Base-by-base conservation (phyloP, 2,888 invertebrate species). In the Zaprionus bogoriensis region DNA sequence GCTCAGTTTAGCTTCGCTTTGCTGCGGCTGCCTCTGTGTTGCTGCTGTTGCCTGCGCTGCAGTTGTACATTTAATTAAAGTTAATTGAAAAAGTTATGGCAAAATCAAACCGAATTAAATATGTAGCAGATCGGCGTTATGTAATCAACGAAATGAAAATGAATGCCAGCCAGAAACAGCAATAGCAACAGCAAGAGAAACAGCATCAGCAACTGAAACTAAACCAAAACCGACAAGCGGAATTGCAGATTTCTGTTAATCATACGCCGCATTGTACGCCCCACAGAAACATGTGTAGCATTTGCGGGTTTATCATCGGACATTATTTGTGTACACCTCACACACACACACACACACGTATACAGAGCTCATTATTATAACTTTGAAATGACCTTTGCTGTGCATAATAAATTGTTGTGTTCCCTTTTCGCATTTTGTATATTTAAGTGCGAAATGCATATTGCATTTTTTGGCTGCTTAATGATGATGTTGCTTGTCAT, bases 51-150 rank as follows among this genome's bases (percentile, higher is more conserved):
- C 17, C 23, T 45, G 22, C 22, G 41, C 5, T 42, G 51, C 7
- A 67, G 81, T 59, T 72, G 55, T 52, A 62, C 78, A 77, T 81
- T 81, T 81, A 81, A 81, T 81, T 84, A 87, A 81, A 67, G 61
- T 39, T 84, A 81, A 81, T 81, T 84, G 87, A 58, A 73, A 87
- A 81, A 81, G 81, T 81, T 78, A 81, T 84, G 61, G 60, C 55
- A 58, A 81, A 80, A 84, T 81, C 81, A 80, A 76, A 81, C 59
- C 67, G 22, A 74, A 81, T 81, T 74, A 84, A 86, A 84, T 87
- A 81, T 81, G 82, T 78, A 81, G 64, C 65, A 68, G 77, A 77
- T 36, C 32, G 4, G 7, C 9, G 70, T 48, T 62, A 47, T 53
- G 63, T 38, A 79, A 83, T 63, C 86, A 79, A 59, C 65, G 72